These are phyloP conservation scores for Arizona elegans DNA, from an alignment of 2,113 vertebrate genomes.

Conservation along the genomic window DNA sequence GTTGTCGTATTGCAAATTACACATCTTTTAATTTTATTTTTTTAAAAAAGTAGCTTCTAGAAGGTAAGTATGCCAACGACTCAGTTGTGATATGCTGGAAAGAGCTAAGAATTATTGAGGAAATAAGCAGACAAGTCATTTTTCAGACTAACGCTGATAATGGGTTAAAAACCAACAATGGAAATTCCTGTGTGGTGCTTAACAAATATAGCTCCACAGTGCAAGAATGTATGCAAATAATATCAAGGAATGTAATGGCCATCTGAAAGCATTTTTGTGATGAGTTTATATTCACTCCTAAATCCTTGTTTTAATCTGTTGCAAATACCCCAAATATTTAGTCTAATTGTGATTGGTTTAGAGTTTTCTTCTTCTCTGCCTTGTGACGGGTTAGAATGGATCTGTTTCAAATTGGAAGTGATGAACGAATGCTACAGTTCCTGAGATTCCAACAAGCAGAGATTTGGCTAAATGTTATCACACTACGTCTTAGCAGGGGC, in stretches of 20 bases:
- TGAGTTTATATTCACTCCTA: background rate
- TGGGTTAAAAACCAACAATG: conserved; percentile 35
- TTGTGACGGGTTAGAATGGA: background rate
- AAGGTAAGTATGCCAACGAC: background rate
- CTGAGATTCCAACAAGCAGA: background rate
- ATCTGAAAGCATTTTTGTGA: background rate
- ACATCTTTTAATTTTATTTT: background rate
- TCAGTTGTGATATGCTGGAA: background rate
- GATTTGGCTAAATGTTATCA: background rate
- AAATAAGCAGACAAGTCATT: conserved; percentile 26
- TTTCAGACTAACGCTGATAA: conserved; percentile 22
- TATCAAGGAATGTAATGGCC: conserved; percentile 2
- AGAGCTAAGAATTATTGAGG: conserved; percentile 15
- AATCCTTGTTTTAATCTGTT: background rate
- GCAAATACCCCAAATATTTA: background rate
- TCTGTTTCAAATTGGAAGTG: background rate
- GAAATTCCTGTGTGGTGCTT: conserved; percentile 32
- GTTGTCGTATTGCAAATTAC: conserved; percentile 22
- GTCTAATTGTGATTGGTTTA: background rate
- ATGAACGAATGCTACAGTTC: background rate
- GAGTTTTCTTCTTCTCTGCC: background rate
- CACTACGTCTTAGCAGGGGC: background rate
- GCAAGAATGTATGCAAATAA: conserved; percentile 16
- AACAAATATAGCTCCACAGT: conserved; percentile 19
- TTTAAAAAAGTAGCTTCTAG: background rate